Evolutionary conservation across 1,140 invertebrate genomes (phyloP).

Genomic region (Drosophila dunni): DNA sequence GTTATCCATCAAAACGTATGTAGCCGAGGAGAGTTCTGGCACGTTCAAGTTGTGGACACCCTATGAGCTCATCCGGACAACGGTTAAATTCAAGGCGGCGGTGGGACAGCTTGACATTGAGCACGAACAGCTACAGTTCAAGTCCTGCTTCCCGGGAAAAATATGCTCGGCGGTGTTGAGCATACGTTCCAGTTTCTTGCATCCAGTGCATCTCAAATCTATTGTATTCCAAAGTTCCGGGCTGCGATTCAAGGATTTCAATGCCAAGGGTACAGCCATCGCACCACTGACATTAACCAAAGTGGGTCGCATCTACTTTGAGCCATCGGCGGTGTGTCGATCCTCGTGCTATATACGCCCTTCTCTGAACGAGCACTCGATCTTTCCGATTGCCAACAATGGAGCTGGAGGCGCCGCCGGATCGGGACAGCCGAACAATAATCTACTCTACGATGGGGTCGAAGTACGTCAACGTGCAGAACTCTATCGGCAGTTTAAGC

Average conservation of each 20-base stretch:
- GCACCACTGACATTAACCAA: constrained; percentile 85
- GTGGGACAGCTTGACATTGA: constrained; percentile 87
- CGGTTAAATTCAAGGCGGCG: constrained; percentile 87
- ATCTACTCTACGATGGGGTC: constrained; percentile 70
- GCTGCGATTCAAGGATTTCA: constrained; percentile 84
- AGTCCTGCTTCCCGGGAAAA: constrained; percentile 93
- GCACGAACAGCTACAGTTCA: constrained; percentile 89
- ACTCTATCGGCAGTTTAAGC: constrained; percentile 68
- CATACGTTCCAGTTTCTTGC: constrained; percentile 90
- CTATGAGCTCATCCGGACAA: constrained; percentile 88
- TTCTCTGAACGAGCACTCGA: constrained; percentile 18
- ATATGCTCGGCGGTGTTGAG: constrained; percentile 90
- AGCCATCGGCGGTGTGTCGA: constrained; percentile 89
- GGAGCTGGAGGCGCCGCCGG: constrained; percentile 12
- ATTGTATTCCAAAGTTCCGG: constrained; percentile 74
- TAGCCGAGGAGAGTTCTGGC: constrained; percentile 89
- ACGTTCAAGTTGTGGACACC: constrained; percentile 91
- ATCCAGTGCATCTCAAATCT: constrained; percentile 88
- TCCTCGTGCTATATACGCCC: constrained; percentile 89
- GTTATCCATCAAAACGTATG: constrained; percentile 89
- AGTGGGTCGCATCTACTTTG: constrained; percentile 87
- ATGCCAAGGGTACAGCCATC: constrained; percentile 84
- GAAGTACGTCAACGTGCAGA: constrained; percentile 75
- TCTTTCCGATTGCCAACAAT: constrained; percentile 25
- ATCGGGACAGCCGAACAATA: constrained; percentile 51